phyloP scores from a whole-genome alignment of 2,113 vertebrate species.

The Notarius lentiginosus region DNA sequence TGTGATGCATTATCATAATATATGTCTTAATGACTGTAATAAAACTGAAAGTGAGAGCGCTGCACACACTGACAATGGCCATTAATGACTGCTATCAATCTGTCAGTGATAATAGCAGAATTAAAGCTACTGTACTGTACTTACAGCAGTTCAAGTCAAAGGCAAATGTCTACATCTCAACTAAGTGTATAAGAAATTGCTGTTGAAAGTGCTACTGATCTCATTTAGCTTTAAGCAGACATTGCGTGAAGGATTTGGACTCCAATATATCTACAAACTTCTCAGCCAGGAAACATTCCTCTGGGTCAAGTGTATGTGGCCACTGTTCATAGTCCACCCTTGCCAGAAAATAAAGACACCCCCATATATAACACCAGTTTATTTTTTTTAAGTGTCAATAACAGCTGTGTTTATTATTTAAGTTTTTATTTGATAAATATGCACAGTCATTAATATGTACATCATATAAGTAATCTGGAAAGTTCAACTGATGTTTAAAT shows the following conservation, averaged over 20 bases:
- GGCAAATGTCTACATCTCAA: conserved; percentile 14
- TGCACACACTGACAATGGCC: conserved; percentile 3
- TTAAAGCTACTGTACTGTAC: conserved; percentile 22
- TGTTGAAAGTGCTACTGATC: conserved; percentile 20
- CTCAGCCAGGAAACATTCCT: conserved; percentile 16
- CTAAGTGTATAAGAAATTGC: conserved; percentile 8
- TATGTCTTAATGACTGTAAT: conserved; percentile 23
- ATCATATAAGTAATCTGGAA: not conserved
- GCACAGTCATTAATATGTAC: conserved; percentile 13
- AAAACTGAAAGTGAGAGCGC: not conserved
- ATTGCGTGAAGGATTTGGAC: conserved; percentile 6
- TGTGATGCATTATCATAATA: conserved; percentile 33
- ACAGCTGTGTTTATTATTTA: not conserved
- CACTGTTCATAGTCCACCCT: conserved; percentile 9
- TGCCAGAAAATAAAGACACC: conserved; percentile 40
- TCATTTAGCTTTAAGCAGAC: not conserved
- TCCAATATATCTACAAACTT: not conserved
- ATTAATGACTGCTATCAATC: conserved; percentile 23
- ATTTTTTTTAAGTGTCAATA: not conserved
- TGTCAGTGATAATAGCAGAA: conserved; percentile 4
- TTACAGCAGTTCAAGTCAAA: conserved; percentile 16
- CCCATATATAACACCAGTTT: conserved; percentile 1
- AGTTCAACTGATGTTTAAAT: not conserved
- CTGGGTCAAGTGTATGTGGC: conserved; percentile 6
- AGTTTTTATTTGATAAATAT: conserved; percentile 16